These are phyloP conservation scores for Irena cyanogastra DNA, from an alignment of 2,113 vertebrate species.

Conservation along the genomic window DNA sequence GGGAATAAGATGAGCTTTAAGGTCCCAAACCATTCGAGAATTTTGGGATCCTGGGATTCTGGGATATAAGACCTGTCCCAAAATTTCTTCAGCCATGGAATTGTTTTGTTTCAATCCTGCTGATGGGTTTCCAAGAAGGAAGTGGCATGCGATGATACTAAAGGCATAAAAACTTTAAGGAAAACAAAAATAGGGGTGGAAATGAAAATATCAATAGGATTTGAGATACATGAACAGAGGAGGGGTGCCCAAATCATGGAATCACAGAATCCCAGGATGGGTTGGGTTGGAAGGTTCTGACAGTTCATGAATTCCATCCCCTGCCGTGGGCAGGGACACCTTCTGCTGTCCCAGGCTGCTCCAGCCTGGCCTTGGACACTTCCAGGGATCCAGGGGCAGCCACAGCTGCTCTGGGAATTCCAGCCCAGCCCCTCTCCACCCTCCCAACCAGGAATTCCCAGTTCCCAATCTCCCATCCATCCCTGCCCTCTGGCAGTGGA, in stretches of 20 bases:
- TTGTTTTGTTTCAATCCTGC: not conserved
- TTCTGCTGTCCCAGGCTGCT: accelerated
- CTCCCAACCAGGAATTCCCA: not conserved
- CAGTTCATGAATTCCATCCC: not conserved
- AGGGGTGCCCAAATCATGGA: not conserved
- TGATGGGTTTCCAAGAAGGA: not conserved
- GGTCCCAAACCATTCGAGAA: not conserved
- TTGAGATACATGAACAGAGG: not conserved
- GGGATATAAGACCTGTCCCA: not conserved
- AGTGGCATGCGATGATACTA: accelerated
- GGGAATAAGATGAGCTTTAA: not conserved
- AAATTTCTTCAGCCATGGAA: not conserved
- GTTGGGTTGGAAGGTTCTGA: not conserved
- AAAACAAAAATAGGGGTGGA: not conserved
- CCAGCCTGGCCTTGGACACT: accelerated
- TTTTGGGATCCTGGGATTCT: not conserved
- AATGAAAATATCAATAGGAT: not conserved
- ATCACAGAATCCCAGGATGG: not conserved
- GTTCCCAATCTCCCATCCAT: not conserved
- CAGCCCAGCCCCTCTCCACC: not conserved
- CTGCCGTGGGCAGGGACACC: not conserved
- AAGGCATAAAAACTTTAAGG: accelerated
- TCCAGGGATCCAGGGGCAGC: not conserved
- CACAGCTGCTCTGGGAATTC: not conserved
- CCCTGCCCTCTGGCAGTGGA: not conserved